Base-by-base conservation (phyloP, 2,888 invertebrate genomes). In the Matsumyia berberina region DNA sequence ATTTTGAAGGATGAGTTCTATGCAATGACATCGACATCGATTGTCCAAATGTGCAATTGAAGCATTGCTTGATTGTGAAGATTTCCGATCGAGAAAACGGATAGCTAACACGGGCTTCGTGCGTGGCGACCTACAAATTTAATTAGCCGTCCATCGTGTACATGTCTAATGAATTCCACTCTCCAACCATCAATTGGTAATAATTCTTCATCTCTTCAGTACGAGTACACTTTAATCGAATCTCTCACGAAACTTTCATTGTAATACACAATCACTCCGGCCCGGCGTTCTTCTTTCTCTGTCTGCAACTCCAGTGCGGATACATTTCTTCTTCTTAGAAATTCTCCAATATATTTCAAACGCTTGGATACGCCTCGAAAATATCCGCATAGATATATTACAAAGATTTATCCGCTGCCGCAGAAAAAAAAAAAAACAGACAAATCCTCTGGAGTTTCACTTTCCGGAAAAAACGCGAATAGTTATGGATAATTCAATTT, bases 401-500 rank as follows among this genome's bases (percentile, higher is more conserved):
- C 49, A 39, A 39, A 60, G 37, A 49, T 67, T 31, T 66, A 72
- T 51, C 42, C 79, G 17, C 15, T 12, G 39, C 39, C 35, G 51
- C 67, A 81, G 17, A 57, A 24, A 24, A 24, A 24, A 24, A 24
- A 24, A 24, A 24, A 24, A 1, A 4, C 24, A 1, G 4, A 4
- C 24, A 24, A 24, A 24, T 76, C 57, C 57, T 37, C 7, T 60
- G 2, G 66, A 74, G 46, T 58, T 66, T 74, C 46, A 74, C 74
- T 74, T 66, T 58, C 24, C 39, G 19, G 24, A 64, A 58, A 37
- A 70, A 46, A 58, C 12, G 64, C 11, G 64, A 44, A 49, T 29
- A 57, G 57, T 53, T 76, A 69, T 57, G 80, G 64, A 72, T 77
- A 70, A 70, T 76, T 77, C 77, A 51, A 57, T 58, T 70, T 82